Evolutionary conservation across 1,140 invertebrate species (phyloP).

Genomic region (Gonioctena quinquepunctata): DNA sequence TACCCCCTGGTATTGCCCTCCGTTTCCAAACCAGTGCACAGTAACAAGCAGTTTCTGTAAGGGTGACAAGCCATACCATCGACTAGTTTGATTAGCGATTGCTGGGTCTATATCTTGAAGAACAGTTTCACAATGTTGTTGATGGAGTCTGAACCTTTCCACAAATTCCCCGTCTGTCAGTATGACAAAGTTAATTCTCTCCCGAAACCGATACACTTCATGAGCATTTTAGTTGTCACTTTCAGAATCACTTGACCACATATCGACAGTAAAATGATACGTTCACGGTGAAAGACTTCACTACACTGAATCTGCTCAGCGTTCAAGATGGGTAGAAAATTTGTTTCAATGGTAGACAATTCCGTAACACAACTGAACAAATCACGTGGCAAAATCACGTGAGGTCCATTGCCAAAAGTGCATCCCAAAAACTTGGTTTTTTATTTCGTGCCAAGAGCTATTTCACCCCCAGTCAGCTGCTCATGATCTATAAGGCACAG

Average conservation of each 20-base stretch:
- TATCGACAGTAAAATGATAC: background rate
- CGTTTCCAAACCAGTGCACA: conserved; percentile 22
- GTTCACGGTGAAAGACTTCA: background rate
- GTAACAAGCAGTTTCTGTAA: background rate
- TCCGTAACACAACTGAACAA: background rate
- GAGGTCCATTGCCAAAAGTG: too few relatives aligned
- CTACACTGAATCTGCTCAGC: too few relatives aligned
- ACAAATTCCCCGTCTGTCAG: too few relatives aligned
- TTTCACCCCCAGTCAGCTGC: too few relatives aligned
- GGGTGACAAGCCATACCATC: background rate
- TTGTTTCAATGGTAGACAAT: background rate
- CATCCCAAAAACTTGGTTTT: too few relatives aligned
- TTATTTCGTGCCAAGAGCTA: too few relatives aligned
- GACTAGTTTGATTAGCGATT: background rate
- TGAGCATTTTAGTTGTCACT: background rate
- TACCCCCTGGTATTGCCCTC: conserved; percentile 9
- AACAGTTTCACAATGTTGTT: background rate
- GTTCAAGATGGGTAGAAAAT: background rate
- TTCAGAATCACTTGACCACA: too few relatives aligned
- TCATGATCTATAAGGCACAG: too few relatives aligned
- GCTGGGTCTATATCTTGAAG: background rate
- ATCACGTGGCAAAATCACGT: too few relatives aligned
- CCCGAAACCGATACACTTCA: background rate
- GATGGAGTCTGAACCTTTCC: background rate
- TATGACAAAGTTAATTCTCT: too few relatives aligned